Conservation (phyloP, 2,113 vertebrate species). For the Zootoca vivipara region DNA sequence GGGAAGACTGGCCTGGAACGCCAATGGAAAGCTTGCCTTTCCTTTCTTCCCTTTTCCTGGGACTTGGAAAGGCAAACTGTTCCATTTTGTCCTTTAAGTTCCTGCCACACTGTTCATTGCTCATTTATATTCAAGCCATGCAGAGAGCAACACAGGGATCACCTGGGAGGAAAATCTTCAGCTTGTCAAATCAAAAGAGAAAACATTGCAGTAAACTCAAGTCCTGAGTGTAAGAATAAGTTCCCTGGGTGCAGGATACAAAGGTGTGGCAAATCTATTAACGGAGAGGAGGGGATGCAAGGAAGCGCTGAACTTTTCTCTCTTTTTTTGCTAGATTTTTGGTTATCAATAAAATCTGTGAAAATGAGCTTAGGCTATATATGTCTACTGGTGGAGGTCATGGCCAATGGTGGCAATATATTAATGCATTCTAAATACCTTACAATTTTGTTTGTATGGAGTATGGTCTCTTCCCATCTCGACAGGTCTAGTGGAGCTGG, state of each 20-base stretch:
- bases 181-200: neutral
- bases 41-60: neutral
- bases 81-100: too few species aligned
- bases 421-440: neutral
- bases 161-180: neutral
- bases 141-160: neutral
- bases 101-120: neutral
- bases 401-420: neutral
- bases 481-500: too few species aligned
- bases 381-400: neutral
- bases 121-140: neutral
- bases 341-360: neutral
- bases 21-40: too few species aligned
- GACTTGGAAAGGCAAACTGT: neutral
- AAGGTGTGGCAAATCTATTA: neutral
- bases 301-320: neutral
- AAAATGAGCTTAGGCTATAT: neutral
- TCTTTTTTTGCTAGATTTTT: neutral
- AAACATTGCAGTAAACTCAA: neutral
- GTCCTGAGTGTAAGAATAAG: neutral
- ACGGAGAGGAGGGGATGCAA: neutral
- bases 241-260: neutral
- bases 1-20: too few species aligned
- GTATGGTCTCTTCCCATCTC: too few species aligned
- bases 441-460: neutral